A percentile compares a stretch with the other conserved stretches of the same genome.
Conservation (phyloP, 2,113 vertebrate genomes). For the Poeciliopsis occidentalis region DNA sequence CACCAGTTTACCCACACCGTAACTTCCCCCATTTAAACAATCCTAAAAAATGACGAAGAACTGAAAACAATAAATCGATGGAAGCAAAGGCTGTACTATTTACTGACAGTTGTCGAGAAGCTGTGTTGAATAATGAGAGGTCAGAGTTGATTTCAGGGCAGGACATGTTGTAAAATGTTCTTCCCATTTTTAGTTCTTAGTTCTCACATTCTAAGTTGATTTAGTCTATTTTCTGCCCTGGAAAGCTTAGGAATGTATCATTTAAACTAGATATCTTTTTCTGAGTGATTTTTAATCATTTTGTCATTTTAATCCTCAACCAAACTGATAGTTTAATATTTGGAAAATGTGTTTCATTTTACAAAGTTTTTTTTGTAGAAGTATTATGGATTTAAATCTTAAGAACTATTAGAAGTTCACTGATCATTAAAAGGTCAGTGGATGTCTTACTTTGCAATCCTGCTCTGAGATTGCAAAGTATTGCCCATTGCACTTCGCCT, state of each 20-base stretch:
- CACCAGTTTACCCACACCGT: slow-evolving; percentile 14
- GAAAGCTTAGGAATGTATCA: slow-evolving; percentile 28
- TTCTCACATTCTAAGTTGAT: slow-evolving; percentile 8
- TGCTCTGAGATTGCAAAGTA: too few species aligned
- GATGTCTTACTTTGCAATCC: too few species aligned
- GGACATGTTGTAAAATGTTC: slow-evolving; percentile 1
- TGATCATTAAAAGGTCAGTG: too few species aligned
- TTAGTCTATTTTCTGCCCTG: slow-evolving; percentile 3
- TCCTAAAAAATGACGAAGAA: slow-evolving; percentile 37
- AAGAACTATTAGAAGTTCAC: too few species aligned
- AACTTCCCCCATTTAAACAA: slow-evolving; percentile 53
- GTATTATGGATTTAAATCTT: slow-evolving; percentile 22
- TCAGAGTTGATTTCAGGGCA: not conserved
- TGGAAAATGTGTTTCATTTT: slow-evolving; percentile 19
- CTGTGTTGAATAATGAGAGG: not conserved
- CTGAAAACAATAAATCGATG: slow-evolving; percentile 18
- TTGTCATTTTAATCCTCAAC: slow-evolving; percentile 30
- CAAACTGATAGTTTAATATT: slow-evolving; percentile 50
- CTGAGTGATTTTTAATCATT: slow-evolving; percentile 22
- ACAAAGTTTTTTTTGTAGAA: slow-evolving; percentile 39
- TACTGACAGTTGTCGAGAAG: slow-evolving; percentile 4
- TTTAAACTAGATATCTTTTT: slow-evolving; percentile 39
- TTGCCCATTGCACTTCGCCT: too few species aligned
- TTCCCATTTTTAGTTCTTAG: not conserved
- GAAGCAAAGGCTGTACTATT: slow-evolving; percentile 2